Evolutionary conservation across 2,888 invertebrate genomes (phyloP).

Genomic region (Leucophora obtusa): DNA sequence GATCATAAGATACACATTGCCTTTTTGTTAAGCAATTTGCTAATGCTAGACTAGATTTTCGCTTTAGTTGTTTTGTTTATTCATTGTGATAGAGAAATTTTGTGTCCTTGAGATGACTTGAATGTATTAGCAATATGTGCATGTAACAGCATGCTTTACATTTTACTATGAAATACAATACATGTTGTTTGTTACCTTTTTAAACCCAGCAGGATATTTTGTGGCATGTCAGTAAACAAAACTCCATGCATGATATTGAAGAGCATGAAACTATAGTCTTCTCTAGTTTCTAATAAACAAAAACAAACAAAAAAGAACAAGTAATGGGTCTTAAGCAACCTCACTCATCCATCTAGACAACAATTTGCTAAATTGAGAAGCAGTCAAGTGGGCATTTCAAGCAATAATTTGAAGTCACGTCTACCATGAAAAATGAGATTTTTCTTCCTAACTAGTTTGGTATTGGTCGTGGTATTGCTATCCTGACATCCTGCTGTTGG

Average conservation of each 20-base stretch:
- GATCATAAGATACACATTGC: neutral
- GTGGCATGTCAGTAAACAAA: conserved; percentile 21
- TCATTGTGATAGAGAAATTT: neutral
- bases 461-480: neutral
- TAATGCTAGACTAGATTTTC: neutral
- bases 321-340: conserved; percentile 20
- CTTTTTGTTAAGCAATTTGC: neutral
- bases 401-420: conserved; percentile 66
- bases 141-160: conserved; percentile 6
- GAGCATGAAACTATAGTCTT: neutral
- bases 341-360: conserved; percentile 10
- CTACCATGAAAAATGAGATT: conserved; percentile 56
- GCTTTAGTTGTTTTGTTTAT: neutral
- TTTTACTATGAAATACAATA: conserved; percentile 4
- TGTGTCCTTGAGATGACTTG: conserved; percentile 24
- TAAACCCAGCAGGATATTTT: conserved; percentile 5
- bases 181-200: conserved; percentile 10
- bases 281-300: neutral
- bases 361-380: conserved; percentile 62
- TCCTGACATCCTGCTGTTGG: conserved; percentile 23
- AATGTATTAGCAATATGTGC: conserved; percentile 31
- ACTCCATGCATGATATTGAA: neutral
- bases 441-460: conserved; percentile 22
- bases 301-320: neutral
- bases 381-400: conserved; percentile 59